Base-by-base conservation (phyloP, 2,888 invertebrate genomes). In the Spisula solida region DNA sequence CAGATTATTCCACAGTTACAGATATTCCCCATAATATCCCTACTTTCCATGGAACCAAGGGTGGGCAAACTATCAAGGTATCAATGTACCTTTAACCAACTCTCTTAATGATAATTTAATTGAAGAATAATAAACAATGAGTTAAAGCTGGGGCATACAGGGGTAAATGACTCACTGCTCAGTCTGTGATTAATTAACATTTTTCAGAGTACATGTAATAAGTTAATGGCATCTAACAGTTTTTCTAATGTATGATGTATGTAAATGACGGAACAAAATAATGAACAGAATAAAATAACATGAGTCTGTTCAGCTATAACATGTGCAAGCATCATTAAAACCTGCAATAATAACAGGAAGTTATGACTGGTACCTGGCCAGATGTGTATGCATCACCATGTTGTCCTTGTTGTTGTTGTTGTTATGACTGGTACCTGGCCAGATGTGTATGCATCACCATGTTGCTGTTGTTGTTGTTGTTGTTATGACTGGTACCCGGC, bases 171-270 rank as follows among this genome's bases (percentile, higher is more conserved):
- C 75, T 75, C 75, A 75, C 31, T 12, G 4, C 75, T 75, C 34
- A 4, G 75, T 75, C 75, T 75, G 75, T 34, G 31, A 75, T 75
- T 31, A 75, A 75, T 75, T 75, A 75, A 75, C 31, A 75, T 75
- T 75, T 41, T 75, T 75, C 75, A 75, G 75, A 8, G 41, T 41
- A 41, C 41, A 41, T 41, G 41, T 14, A 31, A 75, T 31, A n/a
- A n/a, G 31, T 34, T 34, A 75, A 75, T 75, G 34, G 75, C 75
- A 75, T 18, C 75, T 75, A 31, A 75, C 75, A 18, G 29, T 75
- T 75, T 25, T 31, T 25, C 75, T 34, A 75, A 34, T 75, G 34
- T 16, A 16, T 34, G 0, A 75, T 16, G 75, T 75, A 34, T 16
- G 31, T 75, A 34, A 75, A 14, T 31, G 41, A 16, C 12, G 75